A percentile compares a stretch with the other conserved stretches of the same genome.
Conservation (phyloP, 2,113 vertebrate species). For the Mystacornis crossleyi region DNA sequence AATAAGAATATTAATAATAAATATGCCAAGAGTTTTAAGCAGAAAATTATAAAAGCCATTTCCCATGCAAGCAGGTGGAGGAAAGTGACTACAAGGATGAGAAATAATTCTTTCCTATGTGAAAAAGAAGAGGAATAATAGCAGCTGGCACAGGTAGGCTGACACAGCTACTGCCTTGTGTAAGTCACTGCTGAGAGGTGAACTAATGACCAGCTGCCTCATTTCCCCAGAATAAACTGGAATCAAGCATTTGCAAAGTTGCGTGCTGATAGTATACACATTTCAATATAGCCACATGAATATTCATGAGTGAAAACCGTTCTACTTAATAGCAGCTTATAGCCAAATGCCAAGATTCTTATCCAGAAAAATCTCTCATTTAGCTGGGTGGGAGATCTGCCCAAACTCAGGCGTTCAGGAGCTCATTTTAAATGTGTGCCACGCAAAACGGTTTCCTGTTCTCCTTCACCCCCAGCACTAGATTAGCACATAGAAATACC, state of each 20-base stretch:
- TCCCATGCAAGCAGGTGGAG: not conserved
- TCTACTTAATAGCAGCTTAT: conserved; percentile 51
- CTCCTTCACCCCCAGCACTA: conserved; percentile 8
- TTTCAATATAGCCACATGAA: conserved; percentile 43
- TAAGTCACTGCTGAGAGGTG: not conserved
- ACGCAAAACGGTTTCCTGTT: conserved; percentile 26
- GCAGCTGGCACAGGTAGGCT: not conserved
- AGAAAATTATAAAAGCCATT: not conserved
- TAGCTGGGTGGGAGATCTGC: conserved; percentile 54
- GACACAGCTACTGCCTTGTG: not conserved
- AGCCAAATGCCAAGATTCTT: conserved; percentile 41
- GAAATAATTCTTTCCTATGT: not conserved
- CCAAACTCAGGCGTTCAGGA: conserved; percentile 26
- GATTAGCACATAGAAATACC: conserved; percentile 18
- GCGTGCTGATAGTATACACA: conserved; percentile 1
- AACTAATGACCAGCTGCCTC: conserved; percentile 2
- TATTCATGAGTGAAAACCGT: conserved; percentile 44
- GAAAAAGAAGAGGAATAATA: not conserved
- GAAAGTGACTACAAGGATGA: not conserved
- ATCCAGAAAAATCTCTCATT: conserved; percentile 61
- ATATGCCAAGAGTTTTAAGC: not conserved
- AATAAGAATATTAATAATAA: not conserved
- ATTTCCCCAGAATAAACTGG: not conserved
- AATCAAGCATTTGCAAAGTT: not conserved
- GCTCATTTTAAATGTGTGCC: conserved; percentile 37